Evolutionary conservation across 2,888 invertebrate species (phyloP), one percentile per base, ranked within the genome.

Genomic region (Drosophila mulleri): DNA sequence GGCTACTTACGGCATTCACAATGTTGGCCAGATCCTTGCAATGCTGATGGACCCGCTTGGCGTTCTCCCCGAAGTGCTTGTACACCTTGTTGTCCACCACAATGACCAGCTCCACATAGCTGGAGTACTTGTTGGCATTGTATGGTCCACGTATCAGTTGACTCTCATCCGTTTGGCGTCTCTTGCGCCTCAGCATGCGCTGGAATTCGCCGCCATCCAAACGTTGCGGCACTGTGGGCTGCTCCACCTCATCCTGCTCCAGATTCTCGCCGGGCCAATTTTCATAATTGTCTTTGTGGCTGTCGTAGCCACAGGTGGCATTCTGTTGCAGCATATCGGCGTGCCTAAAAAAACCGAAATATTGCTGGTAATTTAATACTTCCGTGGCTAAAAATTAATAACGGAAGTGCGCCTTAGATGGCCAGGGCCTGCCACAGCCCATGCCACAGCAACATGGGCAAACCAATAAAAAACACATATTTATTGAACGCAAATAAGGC

Each of bases 61-160:
- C 92, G 89, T 95, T 96, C 89, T 96, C 96, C 3, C 96, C 96
- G 78, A 97, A 95, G 42, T 96, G 96, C 72, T 95, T 95, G 93
- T 94, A 99, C 93, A 98, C 96, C 78, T 95, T 95, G 92, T 97
- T 95, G 93, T 98, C 98, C 16, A 97, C 96, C 6, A 98, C 98
- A 72, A 98, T 94, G 65, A 98, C 97, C 87, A 98, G 93, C 92
- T 98, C 98, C 70, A 98, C 97, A 92, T 96, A 98, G 60, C 98
- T 95, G 4, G 98, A 97, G 82, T 96, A 94, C 80, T 95, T 95
- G 93, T 98, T 97, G 59, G 96, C 96, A 93, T 97, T 97, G 93
- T 96, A 98, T 0, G 98, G 98, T 0, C 96, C 97, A 2, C 96
- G 95, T 66, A 97, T 95, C 18, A 89, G 93, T 52, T 90, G 88